A percentile compares a stretch with the other conserved stretches of the same genome.
These are phyloP conservation scores for Brachionus koreanus DNA, from an alignment of 1,140 invertebrate species.

Conservation along the genomic window DNA sequence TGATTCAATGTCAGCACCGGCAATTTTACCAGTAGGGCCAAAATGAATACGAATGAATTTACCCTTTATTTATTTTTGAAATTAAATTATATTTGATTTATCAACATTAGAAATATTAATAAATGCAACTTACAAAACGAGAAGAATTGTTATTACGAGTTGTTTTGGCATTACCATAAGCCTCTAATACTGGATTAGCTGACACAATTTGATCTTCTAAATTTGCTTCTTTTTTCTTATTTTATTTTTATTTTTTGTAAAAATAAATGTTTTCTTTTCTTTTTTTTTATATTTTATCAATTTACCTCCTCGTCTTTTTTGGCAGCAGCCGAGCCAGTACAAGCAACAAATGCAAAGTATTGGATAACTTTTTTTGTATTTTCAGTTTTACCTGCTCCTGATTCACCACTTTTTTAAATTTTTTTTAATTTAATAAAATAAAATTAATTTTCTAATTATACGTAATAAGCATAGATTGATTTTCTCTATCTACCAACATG, in stretches of 20 bases:
- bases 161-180: constrained; percentile 65
- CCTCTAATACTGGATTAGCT: constrained; percentile 63
- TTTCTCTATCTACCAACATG: constrained; percentile 70
- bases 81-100: not conserved
- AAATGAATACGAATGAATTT: constrained; percentile 99
- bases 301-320: constrained; percentile 48
- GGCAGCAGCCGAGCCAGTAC: constrained; percentile 57
- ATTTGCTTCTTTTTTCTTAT: constrained; percentile 39
- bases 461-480: constrained; percentile 61
- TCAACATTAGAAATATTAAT: not conserved
- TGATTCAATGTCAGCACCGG: constrained; percentile 99
- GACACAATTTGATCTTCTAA: constrained; percentile 67
- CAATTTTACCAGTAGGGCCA: constrained; percentile 94
- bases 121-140: constrained; percentile 60
- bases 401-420: constrained; percentile 63
- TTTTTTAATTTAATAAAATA: not conserved
- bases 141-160: constrained; percentile 66
- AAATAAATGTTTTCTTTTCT: constrained; percentile 8
- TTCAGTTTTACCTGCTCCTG: constrained; percentile 67
- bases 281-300: constrained; percentile 42
- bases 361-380: constrained; percentile 69
- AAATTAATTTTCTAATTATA: constrained; percentile 55
- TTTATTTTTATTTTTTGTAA: not conserved
- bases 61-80: constrained; percentile 53
- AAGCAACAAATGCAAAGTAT: constrained; percentile 65